These are phyloP conservation scores for Pituophis catenifer DNA, from an alignment of 2,113 vertebrate genomes.

Conservation along the genomic window DNA sequence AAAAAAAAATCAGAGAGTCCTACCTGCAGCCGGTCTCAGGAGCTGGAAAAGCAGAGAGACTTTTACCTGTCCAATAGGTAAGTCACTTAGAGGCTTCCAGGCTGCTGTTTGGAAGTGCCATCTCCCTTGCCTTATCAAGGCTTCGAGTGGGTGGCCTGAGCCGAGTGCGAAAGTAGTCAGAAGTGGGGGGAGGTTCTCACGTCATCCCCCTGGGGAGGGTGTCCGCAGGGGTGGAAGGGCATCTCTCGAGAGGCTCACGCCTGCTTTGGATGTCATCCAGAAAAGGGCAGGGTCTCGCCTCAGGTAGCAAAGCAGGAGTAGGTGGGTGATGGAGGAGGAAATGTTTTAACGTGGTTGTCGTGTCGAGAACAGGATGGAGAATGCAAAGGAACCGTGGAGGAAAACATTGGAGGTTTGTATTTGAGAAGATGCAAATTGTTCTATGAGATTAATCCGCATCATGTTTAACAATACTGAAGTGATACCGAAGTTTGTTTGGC, in stretches of 20 bases:
- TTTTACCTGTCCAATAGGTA: constrained; percentile 2
- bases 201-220: background rate
- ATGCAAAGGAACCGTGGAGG: background rate
- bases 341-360: background rate
- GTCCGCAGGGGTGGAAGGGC: background rate
- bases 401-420: background rate
- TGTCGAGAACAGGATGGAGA: background rate
- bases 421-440: background rate
- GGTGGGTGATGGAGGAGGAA: background rate
- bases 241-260: background rate
- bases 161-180: background rate
- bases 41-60: background rate
- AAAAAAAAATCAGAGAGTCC: background rate
- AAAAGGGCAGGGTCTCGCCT: background rate
- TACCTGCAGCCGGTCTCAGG: background rate
- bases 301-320: background rate
- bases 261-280: background rate
- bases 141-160: background rate
- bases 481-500: background rate
- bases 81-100: background rate
- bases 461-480: background rate
- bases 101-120: background rate
- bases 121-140: background rate
- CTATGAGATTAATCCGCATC: no score
- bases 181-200: background rate